Conservation (phyloP, 2,113 vertebrate species). For the Eulemur macaco region DNA sequence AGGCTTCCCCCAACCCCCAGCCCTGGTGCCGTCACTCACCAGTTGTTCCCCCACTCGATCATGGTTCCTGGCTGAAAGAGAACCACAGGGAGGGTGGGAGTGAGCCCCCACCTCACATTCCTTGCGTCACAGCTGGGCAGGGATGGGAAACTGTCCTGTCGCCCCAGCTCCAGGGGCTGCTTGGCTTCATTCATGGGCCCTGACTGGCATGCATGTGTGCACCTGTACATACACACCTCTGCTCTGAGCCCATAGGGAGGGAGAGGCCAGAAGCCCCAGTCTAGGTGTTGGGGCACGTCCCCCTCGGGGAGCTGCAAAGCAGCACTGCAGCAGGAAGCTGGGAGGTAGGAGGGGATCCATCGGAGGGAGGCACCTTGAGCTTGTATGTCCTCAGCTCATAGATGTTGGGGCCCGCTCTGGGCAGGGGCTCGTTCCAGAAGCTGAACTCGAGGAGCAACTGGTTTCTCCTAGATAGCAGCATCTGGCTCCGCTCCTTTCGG, state of each 20-base stretch:
- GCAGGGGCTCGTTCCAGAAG: slow-evolving; percentile 96
- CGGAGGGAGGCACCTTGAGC: slow-evolving; percentile 86
- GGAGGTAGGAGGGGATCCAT: not conserved
- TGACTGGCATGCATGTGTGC: too few relatives aligned
- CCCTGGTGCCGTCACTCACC: slow-evolving; percentile 84
- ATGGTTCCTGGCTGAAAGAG: slow-evolving; percentile 94
- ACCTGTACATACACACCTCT: not conserved
- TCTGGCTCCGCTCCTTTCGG: slow-evolving; percentile 91
- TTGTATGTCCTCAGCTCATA: slow-evolving; percentile 95
- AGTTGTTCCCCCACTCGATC: slow-evolving; percentile 99
- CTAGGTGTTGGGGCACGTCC: not conserved
- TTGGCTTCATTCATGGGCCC: not conserved
- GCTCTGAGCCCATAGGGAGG: not conserved
- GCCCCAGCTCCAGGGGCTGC: not conserved
- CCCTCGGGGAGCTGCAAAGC: not conserved
- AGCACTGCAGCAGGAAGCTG: not conserved
- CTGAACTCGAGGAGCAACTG: slow-evolving; percentile 97
- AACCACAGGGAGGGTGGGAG: not conserved
- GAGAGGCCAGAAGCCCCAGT: not conserved
- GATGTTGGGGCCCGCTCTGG: slow-evolving; percentile 92
- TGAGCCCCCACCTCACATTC: not conserved
- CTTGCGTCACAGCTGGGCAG: not conserved
- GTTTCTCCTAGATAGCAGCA: slow-evolving; percentile 94
- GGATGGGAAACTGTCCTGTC: not conserved
- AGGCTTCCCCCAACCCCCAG: not conserved